Evolutionary conservation across 2,113 vertebrate genomes (phyloP).

Genomic region (Rhinoderma darwinii): DNA sequence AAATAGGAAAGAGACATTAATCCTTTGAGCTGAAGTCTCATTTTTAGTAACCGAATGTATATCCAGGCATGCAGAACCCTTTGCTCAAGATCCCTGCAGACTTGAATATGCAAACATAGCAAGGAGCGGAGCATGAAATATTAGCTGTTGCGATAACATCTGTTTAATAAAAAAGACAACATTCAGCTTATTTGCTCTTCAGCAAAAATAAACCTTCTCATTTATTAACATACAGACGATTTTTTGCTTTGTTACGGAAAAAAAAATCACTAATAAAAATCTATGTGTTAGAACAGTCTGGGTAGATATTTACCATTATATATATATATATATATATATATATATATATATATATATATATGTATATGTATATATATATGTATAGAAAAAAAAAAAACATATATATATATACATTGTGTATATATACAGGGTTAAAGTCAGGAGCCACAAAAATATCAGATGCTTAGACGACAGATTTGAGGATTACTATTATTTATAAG

Average conservation of each 20-base stretch:
- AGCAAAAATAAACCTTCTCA: constrained; percentile 32
- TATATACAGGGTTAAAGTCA: no score
- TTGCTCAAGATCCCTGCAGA: constrained; percentile 43
- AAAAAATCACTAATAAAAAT: background rate
- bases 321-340: no score
- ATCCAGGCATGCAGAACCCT: background rate
- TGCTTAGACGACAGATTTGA: no score
- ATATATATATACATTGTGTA: no score
- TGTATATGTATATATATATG: no score
- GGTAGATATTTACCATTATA: no score
- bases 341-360: no score
- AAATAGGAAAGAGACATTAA: constrained; percentile 61
- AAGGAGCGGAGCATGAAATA: constrained; percentile 60
- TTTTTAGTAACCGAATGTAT: constrained; percentile 58
- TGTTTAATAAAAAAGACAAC: constrained; percentile 56
- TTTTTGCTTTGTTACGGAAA: background rate
- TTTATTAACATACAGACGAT: background rate
- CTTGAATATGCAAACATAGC: constrained; percentile 48
- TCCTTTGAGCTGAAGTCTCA: background rate
- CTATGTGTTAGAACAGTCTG: background rate
- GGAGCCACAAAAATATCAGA: no score
- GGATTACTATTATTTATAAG: no score
- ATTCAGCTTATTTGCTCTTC: constrained; percentile 50
- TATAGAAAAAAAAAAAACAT: no score
- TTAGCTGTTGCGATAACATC: constrained; percentile 54